These are phyloP conservation scores for Drosophila repletoides DNA, from an alignment of 1,140 invertebrate genomes.

Conservation along the genomic window DNA sequence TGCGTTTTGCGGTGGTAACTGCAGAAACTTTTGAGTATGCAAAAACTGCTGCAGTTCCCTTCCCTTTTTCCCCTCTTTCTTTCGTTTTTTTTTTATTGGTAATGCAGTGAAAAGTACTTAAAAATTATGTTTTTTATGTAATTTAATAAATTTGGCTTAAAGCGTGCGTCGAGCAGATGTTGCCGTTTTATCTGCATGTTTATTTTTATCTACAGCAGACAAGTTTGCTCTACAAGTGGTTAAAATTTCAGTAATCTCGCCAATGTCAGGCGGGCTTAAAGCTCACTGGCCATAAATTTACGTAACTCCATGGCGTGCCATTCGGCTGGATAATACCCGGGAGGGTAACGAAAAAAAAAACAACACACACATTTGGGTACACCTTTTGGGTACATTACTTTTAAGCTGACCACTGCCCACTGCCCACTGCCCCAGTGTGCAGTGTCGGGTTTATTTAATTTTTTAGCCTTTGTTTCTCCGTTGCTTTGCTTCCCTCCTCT, in stretches of 20 bases:
- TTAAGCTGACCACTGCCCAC: constrained; percentile 21
- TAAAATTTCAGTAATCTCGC: constrained; percentile 10
- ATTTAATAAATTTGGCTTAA: too few species aligned
- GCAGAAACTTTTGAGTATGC: not conserved
- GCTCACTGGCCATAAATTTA: constrained; percentile 6
- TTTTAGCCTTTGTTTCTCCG: constrained; percentile 28
- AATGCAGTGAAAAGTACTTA: too few species aligned
- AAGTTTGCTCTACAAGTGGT: not conserved
- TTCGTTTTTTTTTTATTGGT: too few species aligned
- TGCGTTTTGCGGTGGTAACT: constrained; percentile 12
- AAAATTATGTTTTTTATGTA: too few species aligned
- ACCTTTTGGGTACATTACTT: constrained; percentile 4
- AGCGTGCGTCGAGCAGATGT: too few species aligned
- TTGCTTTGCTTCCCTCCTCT: not conserved
- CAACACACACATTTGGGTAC: not conserved
- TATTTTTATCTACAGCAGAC: not conserved
- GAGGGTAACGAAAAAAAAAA: not conserved
- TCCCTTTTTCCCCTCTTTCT: too few species aligned
- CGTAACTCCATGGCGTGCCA: not conserved
- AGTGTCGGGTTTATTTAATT: constrained; percentile 58
- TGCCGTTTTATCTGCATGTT: not conserved
- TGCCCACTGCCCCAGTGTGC: too few species aligned
- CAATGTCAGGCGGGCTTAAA: constrained; percentile 10
- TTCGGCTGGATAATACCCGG: constrained; percentile 1
- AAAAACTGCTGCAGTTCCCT: constrained; percentile 4